Evolutionary conservation across 2,113 vertebrate species (phyloP), one percentile per base, ranked within the genome.

Genomic region (Setophaga coronata): DNA sequence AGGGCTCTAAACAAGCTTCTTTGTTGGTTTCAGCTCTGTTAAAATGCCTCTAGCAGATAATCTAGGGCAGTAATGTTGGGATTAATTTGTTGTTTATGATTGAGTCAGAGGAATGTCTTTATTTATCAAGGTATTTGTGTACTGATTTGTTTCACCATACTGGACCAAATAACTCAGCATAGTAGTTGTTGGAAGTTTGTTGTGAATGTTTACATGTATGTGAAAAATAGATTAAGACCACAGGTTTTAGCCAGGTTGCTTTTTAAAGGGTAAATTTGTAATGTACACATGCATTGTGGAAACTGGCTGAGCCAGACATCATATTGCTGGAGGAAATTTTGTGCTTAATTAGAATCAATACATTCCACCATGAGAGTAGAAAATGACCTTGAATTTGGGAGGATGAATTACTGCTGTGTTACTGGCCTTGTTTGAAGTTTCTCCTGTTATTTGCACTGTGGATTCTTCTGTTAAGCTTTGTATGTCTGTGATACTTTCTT

Each of bases 301-400:
- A 85, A 56, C 38, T 48, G 26, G 42, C 53, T 89, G 91, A 94
- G 76, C 53, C 47, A 89, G 86, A 88, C 80, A 54, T 51, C n/a
- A 19, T 60, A 88, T 66, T 8, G 84, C 91, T 95, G 83, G 67
- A 86, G 95, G 96, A 95, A 56, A 95, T 90, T 79, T 42, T 82
- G 45, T 94, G 71, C 67, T 96, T 96, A 96, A 96, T 96, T 96
- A 84, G 64, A 93, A 96, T 96, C 97, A 82, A 97, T 97, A 83
- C 17, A n/a, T 88, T 66, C 31, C 33, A 47, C 73, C 57, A 17
- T 42, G 65, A 94, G 86, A 82, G 54, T 64, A 82, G 65, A 92
- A 93, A 88, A 95, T 91, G 88, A 93, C 95, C 95, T 96, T 96
- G 73, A 61, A 25, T 83, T 90, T 91, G 65, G 38, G 74, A 89